phyloP scores from a whole-genome alignment of 2,797 vertebrate species.

The Gallirallus australis region DNA sequence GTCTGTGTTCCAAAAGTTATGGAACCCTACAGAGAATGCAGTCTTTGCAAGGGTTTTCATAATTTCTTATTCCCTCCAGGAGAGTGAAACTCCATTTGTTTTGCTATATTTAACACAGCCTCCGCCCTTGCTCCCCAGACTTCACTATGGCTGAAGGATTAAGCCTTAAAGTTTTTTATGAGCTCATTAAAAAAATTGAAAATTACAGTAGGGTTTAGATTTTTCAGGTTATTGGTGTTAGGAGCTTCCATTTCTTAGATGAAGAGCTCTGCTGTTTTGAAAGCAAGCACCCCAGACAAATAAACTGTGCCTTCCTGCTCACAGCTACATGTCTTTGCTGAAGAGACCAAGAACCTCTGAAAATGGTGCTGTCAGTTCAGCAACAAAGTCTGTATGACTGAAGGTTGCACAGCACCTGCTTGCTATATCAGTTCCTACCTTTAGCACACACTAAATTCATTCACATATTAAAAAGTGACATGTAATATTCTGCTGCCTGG shows the following conservation, averaged over 20 bases:
- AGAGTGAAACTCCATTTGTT: background rate
- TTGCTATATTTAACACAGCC: background rate
- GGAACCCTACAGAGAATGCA: accelerated
- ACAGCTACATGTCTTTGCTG: background rate
- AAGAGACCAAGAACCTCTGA: background rate
- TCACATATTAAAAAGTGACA: background rate
- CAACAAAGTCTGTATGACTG: background rate
- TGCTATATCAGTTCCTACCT: conserved; percentile 23
- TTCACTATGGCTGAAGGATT: background rate
- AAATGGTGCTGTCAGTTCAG: background rate
- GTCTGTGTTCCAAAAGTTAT: background rate
- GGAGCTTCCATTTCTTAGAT: background rate
- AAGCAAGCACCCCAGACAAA: background rate
- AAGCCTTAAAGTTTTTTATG: background rate
- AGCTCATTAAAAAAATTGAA: background rate
- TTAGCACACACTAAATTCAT: background rate
- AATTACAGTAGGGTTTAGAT: background rate
- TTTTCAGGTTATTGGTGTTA: background rate
- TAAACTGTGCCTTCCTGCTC: background rate
- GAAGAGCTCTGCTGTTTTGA: background rate
- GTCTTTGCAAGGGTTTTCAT: background rate
- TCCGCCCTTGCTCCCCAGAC: background rate
- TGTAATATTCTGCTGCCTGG: background rate
- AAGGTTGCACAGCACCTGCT: conserved; percentile 8
- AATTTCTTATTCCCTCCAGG: background rate